Evolutionary conservation across 64 coral and sea anemone species (phyloP).

Genomic region (Actinia tenebrosa): DNA sequence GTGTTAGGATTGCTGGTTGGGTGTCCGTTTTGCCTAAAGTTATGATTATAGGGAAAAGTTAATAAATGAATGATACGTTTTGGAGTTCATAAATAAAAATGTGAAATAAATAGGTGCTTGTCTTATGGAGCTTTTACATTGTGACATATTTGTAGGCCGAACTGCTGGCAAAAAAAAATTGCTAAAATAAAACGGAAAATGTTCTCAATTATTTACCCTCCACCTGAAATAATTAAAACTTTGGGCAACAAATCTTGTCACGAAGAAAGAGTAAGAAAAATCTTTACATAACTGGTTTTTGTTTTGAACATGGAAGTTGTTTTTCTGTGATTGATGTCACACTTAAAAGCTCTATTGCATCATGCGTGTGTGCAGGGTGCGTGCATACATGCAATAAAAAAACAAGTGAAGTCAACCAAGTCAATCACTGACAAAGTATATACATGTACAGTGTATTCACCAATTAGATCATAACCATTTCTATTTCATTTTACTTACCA

Average conservation of each 20-base stretch:
- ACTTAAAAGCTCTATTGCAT: too few relatives aligned
- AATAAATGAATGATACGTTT: neutral
- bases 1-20: conserved; percentile 12
- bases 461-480: neutral
- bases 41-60: neutral
- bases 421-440: neutral
- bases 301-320: too few relatives aligned
- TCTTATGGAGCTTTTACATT: too few relatives aligned
- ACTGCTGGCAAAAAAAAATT: neutral
- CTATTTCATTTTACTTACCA: conserved; percentile 16
- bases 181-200: neutral
- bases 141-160: too few relatives aligned
- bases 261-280: neutral
- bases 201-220: neutral
- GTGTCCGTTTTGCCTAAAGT: conserved; percentile 38
- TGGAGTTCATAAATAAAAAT: neutral
- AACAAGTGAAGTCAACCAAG: too few relatives aligned
- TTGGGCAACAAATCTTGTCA: too few relatives aligned
- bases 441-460: neutral
- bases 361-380: too few relatives aligned
- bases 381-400: too few relatives aligned
- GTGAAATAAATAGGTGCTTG: neutral
- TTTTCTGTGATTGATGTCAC: too few relatives aligned
- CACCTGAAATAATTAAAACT: too few relatives aligned
- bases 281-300: too few relatives aligned